Evolutionary conservation across 23 tunicate species (phyloP).

Genomic region (Phallusia fumigata): DNA sequence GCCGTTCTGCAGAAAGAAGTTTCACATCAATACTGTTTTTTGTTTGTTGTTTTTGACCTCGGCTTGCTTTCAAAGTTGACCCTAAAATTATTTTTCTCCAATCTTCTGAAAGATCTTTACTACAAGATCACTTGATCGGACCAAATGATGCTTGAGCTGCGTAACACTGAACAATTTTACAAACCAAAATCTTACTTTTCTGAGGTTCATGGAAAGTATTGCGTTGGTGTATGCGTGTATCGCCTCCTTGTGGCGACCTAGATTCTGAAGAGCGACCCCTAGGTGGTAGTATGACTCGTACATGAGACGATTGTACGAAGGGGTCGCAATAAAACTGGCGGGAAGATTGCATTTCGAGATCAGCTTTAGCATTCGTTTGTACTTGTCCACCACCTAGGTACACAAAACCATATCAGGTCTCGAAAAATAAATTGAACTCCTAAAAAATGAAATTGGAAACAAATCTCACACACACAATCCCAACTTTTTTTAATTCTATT

Average conservation of each 20-base stretch:
- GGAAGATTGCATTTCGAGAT: constrained; percentile 49
- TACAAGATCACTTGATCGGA: too few species aligned
- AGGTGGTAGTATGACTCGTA: constrained; percentile 89
- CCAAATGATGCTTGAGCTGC: too few species aligned
- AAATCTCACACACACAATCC: too few species aligned
- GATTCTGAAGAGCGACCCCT: constrained; percentile 80
- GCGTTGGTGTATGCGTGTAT: constrained; percentile 78
- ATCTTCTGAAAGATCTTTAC: too few species aligned
- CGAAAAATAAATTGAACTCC: not conserved
- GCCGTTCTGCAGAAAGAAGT: constrained; percentile 68
- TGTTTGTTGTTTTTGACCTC: too few species aligned
- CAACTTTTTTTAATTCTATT: too few species aligned
- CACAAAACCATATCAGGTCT: not conserved
- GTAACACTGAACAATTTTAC: too few species aligned
- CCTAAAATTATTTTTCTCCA: too few species aligned
- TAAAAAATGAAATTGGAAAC: too few species aligned
- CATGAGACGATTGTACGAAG: constrained; percentile 50
- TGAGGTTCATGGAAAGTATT: constrained; percentile 57
- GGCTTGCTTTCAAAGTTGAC: too few species aligned
- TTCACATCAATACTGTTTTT: too few species aligned
- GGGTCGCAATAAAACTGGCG: constrained; percentile 40
- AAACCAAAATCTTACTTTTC: constrained; percentile 77
- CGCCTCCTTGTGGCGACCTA: constrained; percentile 75
- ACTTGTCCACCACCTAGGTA: constrained; percentile 65
- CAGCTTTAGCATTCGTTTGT: constrained; percentile 65